Percentiles rank a stretch among this genome's conserved stretches.
These are phyloP conservation scores for Aphaenogaster ashmeadi DNA, from an alignment of 1,140 invertebrate genomes.

Conservation along the genomic window DNA sequence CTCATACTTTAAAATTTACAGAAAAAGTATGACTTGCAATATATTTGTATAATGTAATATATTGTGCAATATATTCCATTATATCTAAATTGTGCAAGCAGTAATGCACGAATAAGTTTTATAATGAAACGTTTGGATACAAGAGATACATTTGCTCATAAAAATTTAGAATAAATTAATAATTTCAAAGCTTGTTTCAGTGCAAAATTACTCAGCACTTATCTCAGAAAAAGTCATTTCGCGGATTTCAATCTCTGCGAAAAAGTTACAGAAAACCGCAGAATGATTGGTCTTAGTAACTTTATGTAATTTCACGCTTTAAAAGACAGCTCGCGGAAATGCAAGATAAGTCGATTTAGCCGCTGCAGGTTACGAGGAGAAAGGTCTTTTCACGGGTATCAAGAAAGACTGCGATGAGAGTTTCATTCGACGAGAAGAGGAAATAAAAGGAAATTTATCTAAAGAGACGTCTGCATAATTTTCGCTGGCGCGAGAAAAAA, in stretches of 20 bases:
- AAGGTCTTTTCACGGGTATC: conserved; percentile 55
- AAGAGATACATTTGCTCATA: not conserved
- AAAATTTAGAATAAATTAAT: conserved; percentile 24
- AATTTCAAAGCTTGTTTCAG: not conserved
- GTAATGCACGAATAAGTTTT: not conserved
- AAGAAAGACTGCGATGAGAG: conserved; percentile 23
- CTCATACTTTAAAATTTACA: not conserved
- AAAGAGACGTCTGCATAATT: conserved; percentile 28
- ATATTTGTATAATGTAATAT: too few relatives aligned
- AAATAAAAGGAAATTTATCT: not conserved
- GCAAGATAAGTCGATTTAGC: conserved; percentile 46
- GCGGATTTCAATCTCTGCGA: conserved; percentile 36
- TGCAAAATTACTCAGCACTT: conserved; percentile 16
- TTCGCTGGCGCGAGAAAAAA: not conserved
- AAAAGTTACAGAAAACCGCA: conserved; percentile 41
- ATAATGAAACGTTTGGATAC: not conserved
- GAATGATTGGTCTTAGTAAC: conserved; percentile 48
- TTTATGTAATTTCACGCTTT: conserved; percentile 60
- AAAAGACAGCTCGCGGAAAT: conserved; percentile 35
- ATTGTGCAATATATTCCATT: not conserved
- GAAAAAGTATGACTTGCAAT: not conserved
- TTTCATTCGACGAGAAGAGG: not conserved
- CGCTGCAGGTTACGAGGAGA: conserved; percentile 19
- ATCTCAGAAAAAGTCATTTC: conserved; percentile 22
- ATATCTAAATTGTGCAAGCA: not conserved